Evolutionary conservation across 2,797 vertebrate species (phyloP), one percentile per base, ranked within the genome.

Genomic region (Miichthys miiuy): DNA sequence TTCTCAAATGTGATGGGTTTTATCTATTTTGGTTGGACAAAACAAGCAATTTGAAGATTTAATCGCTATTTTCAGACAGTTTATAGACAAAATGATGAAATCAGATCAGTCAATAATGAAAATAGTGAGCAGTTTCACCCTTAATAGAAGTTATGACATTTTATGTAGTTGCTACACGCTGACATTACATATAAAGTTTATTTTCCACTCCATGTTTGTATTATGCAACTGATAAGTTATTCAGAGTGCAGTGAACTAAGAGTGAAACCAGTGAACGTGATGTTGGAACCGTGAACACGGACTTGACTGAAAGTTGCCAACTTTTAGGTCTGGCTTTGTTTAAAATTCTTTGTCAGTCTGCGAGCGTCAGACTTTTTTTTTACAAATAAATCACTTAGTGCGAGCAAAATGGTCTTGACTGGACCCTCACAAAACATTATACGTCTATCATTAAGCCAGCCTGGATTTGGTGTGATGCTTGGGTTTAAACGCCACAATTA

Each of bases 401-500:
- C 38, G 50, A 69, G 41, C 47, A 66, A 68, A 77, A 38, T 12
- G 1, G 42, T 77, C 51, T 38, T 27, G 55, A 87, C 56, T 46
- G 58, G 44, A 63, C 65, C 56, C 25, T 82, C 68, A 58, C 27
- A 54, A 63, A 73, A 34, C 51, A 72, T 88, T 73, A 80, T 54
- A 60, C 54, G 84, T 86, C 58, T 2, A 38, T 16, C 70, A 10
- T 7, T 23, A 69, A 71, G 54, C 51, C 46, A 50, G 71, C 46
- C 62, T 38, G 71, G 71, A 67, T 79, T 80, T 64, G 58, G 50
- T 10, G 47, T 9, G 30, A 78, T 30, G 68, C 10, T 38, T 44
- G 46, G 25, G 73, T 73, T 89, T 81, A 72, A 82, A 86, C 13
- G 50, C 72, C 54, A 52, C 68, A 61, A 54, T 58, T 85, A 72